These are phyloP conservation scores for Diplodus sargus DNA, from an alignment of 2,797 vertebrate species.

Conservation along the genomic window DNA sequence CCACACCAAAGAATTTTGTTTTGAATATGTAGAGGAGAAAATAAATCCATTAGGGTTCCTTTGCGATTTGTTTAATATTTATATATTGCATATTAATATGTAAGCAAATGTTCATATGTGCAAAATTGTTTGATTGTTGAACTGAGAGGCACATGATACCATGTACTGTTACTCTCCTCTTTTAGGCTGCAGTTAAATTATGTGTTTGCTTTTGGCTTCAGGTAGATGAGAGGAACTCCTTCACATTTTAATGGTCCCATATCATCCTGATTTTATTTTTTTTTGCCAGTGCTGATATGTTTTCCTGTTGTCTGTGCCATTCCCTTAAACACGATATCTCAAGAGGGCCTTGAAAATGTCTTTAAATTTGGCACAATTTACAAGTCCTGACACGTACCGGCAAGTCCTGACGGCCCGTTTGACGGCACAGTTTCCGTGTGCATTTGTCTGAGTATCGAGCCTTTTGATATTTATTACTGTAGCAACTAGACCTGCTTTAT, in stretches of 20 bases:
- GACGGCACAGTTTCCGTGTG: no score
- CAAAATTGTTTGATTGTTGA: not conserved
- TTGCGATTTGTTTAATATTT: slow-evolving; percentile 32
- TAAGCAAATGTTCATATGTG: slow-evolving; percentile 23
- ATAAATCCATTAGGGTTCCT: not conserved
- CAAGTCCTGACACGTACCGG: no score
- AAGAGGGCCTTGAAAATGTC: no score
- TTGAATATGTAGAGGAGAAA: slow-evolving; percentile 17
- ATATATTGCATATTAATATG: slow-evolving; percentile 8
- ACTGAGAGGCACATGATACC: slow-evolving; percentile 8
- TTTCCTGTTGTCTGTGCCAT: no score
- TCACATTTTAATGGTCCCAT: no score
- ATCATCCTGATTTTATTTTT: not conserved
- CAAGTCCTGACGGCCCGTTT: no score
- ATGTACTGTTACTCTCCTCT: slow-evolving; percentile 6
- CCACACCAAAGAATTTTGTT: slow-evolving; percentile 69
- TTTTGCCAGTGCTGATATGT: no score
- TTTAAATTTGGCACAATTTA: no score
- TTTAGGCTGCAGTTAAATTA: slow-evolving; percentile 9
- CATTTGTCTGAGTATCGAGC: no score
- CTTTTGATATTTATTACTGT: no score
- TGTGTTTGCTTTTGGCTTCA: slow-evolving; percentile 3
- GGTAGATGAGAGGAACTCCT: not conserved
- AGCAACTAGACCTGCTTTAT: no score
- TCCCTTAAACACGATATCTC: no score